Percentiles rank a stretch among this genome's conserved stretches.
Evolutionary conservation across 2,888 invertebrate species (phyloP).

Genomic region (Autographa pulchrina): DNA sequence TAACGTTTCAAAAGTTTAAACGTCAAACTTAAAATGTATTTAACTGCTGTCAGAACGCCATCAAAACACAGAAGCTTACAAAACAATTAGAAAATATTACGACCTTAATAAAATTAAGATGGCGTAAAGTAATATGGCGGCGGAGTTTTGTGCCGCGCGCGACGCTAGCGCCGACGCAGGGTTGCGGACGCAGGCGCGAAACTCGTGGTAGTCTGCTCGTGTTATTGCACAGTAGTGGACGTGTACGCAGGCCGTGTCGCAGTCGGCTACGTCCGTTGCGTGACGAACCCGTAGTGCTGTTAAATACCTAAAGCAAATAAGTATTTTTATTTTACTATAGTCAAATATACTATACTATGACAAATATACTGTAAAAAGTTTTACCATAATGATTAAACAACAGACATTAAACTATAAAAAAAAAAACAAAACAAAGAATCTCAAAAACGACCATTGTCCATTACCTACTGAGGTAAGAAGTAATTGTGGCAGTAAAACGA

Average conservation of each 20-base stretch:
- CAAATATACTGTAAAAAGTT: no score
- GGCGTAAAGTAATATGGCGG: slow-evolving; percentile 83
- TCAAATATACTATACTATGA: not conserved
- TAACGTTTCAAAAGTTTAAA: slow-evolving; percentile 9
- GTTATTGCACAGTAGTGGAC: slow-evolving; percentile 97
- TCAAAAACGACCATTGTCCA: no score
- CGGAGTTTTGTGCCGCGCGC: slow-evolving; percentile 83
- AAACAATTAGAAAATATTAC: slow-evolving; percentile 53
- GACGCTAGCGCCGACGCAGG: slow-evolving; percentile 94
- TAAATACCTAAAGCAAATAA: slow-evolving; percentile 90
- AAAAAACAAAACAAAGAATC: no score
- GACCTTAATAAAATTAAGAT: slow-evolving; percentile 79
- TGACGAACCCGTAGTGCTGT: slow-evolving; percentile 93
- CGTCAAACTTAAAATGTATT: slow-evolving; percentile 29
- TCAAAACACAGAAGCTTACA: slow-evolving; percentile 42
- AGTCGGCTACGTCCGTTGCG: slow-evolving; percentile 86
- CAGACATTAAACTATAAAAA: no score
- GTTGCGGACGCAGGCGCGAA: slow-evolving; percentile 94
- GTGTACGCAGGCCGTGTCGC: slow-evolving; percentile 93
- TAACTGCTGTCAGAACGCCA: slow-evolving; percentile 37
- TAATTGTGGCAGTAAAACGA: not conserved
- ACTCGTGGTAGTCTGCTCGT: slow-evolving; percentile 94
- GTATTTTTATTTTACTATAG: not conserved
- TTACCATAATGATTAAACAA: no score
- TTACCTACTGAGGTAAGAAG: not conserved